A percentile compares a stretch with the other conserved stretches of the same genome.
Conservation (phyloP, 2,797 vertebrate species). For the Syngnathus rostellatus region DNA sequence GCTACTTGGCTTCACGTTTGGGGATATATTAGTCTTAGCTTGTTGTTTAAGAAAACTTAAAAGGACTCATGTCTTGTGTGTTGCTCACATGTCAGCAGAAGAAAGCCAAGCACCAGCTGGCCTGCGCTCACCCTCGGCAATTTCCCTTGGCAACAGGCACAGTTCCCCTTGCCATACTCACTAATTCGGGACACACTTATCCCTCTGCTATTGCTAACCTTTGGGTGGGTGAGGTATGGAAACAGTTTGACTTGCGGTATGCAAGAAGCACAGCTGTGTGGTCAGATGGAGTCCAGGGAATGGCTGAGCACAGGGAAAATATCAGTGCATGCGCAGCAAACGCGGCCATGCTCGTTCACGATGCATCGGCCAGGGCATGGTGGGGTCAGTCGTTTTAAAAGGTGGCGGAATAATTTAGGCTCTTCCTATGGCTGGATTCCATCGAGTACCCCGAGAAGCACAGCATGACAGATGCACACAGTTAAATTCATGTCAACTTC, state of each 20-base stretch:
- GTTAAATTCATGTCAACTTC: not conserved
- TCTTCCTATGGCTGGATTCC: not conserved
- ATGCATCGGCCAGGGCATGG: constrained; percentile 20
- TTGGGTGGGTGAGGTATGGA: constrained; percentile 46
- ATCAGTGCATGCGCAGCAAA: constrained; percentile 29
- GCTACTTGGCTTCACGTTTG: not conserved
- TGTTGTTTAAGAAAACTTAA: constrained; percentile 33
- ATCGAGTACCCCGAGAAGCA: not conserved
- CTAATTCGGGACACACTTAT: constrained; percentile 64
- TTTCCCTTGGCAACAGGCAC: constrained; percentile 32
- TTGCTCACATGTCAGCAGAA: constrained; percentile 40
- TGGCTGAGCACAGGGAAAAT: constrained; percentile 54
- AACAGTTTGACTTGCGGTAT: constrained; percentile 50
- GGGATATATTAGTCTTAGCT: constrained; percentile 20
- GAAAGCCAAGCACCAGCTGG: constrained; percentile 41
- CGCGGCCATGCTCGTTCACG: constrained; percentile 31
- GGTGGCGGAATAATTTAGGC: constrained; percentile 3
- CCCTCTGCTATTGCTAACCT: constrained; percentile 42
- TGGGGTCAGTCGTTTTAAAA: constrained; percentile 20
- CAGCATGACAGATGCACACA: constrained; percentile 1
- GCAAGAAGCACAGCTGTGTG: constrained; percentile 54
- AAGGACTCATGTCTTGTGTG: constrained; percentile 35
- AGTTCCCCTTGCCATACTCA: constrained; percentile 38
- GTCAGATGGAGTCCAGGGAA: constrained; percentile 54
- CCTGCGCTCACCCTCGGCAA: constrained; percentile 26